phyloP scores from a whole-genome alignment of 2,888 invertebrate species.

The Emmelina monodactyla region DNA sequence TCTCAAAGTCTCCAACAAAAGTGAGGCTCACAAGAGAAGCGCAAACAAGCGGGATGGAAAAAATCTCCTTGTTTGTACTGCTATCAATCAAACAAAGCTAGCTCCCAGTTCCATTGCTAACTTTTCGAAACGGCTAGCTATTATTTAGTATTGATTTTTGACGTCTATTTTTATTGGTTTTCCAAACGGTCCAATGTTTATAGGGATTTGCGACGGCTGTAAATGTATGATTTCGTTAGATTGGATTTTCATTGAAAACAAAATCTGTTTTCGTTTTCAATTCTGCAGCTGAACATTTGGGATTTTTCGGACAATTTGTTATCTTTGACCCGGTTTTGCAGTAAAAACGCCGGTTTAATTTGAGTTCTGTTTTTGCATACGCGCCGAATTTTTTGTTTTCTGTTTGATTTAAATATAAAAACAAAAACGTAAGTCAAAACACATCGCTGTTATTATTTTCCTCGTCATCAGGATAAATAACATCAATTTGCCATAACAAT shows the following conservation, averaged over 20 bases:
- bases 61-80: constrained; percentile 47
- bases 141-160: constrained; percentile 55
- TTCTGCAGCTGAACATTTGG: neutral
- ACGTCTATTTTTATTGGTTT: constrained; percentile 42
- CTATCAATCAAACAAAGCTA: constrained; percentile 60
- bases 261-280: constrained; percentile 9
- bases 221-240: constrained; percentile 30
- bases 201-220: constrained; percentile 37
- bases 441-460: too few species aligned
- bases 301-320: neutral
- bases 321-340: neutral
- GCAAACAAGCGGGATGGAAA: constrained; percentile 44
- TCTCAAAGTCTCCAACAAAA: constrained; percentile 22
- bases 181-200: constrained; percentile 34
- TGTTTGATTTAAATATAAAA: too few species aligned
- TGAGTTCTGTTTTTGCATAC: too few species aligned
- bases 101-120: constrained; percentile 42
- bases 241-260: constrained; percentile 30
- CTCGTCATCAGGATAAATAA: too few species aligned
- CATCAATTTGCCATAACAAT: too few species aligned
- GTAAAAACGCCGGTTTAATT: too few species aligned
- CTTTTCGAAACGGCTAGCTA: constrained; percentile 40
- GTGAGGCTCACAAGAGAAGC: constrained; percentile 18
- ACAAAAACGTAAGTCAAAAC: too few species aligned
- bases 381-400: too few species aligned